These are phyloP conservation scores for Vidua chalybeata DNA, from an alignment of 2,113 vertebrate species.

Conservation along the genomic window DNA sequence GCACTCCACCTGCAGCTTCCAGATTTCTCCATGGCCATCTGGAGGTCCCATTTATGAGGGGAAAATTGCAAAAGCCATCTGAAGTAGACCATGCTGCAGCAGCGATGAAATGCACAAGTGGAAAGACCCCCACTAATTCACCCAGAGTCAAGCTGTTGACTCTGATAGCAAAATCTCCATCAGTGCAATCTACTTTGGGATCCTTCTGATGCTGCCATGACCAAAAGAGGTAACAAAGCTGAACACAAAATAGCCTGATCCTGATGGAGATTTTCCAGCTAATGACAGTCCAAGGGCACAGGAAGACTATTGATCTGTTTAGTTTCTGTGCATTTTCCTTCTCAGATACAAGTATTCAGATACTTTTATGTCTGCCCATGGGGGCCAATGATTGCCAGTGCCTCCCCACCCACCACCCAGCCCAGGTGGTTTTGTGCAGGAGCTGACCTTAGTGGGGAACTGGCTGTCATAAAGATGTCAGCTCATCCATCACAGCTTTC, in stretches of 20 bases:
- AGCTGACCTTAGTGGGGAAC: conserved; percentile 66
- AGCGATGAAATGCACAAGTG: neutral
- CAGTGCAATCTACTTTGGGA: neutral
- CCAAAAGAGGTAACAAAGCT: neutral
- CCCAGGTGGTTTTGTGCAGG: neutral
- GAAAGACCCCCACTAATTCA: neutral
- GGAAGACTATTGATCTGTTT: neutral
- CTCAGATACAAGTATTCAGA: neutral
- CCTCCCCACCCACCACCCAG: neutral
- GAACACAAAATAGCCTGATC: neutral
- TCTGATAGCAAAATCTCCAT: neutral
- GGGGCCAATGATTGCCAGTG: neutral
- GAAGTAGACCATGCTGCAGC: neutral
- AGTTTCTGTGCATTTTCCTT: neutral
- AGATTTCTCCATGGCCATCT: neutral
- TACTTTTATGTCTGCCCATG: neutral
- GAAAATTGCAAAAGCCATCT: neutral
- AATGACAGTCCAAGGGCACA: neutral
- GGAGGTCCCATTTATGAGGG: neutral
- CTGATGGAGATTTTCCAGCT: neutral
- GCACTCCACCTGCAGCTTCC: neutral
- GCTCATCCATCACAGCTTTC: conserved; percentile 75
- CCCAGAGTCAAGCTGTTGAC: neutral
- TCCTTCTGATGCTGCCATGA: neutral
- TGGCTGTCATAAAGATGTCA: conserved; percentile 71